Evolutionary conservation across 2,888 invertebrate genomes (phyloP), one percentile per base, ranked within the genome.

Genomic region (Trichogramma dendrolimi): DNA sequence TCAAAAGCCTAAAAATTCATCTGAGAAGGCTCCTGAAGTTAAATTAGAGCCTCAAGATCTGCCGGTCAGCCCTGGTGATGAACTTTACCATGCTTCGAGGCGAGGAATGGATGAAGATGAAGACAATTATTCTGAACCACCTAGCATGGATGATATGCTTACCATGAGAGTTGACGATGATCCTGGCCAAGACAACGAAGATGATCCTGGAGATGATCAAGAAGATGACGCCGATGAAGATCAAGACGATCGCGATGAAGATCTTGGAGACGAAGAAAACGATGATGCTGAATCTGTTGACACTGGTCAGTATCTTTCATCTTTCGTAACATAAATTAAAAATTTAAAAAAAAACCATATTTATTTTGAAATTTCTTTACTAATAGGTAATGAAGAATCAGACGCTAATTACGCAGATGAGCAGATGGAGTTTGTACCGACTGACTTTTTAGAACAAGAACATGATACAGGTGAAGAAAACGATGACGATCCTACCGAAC

Each of bases 361-460:
- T 48, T 47, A 6, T 10, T 27, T 46, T 39, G 5, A 44, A 14
- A 51, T 57, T 6, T 41, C 11, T 51, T 41, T 38, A 47, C 8
- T 46, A 57, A 60, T n/a, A 10, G 50, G 43, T 27, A 55, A 63
- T 5, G 63, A 60, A 8, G 63, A 63, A 8, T 59, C 57, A 5
- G 46, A 38, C 48, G 59, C 57, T 7, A 61, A 61, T 42, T 64
- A 55, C 43, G 39, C 40, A 4, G 78, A 78, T 51, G 78, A 78
- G 53, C 76, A 75, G 40, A 75, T 77, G 76, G 79, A 79, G 71
- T 79, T 79, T 56, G 78, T 79, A 54, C 79, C 79, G 5, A 77
- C 79, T n/a, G 79, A 79, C 61, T 79, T 79, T 69, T 70, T 79
- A 49, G 79, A 78, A 11, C 79, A 79, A 62, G 78, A 77, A 68